These are phyloP conservation scores for Mongoloraphidia duomilia DNA, from an alignment of 2,888 invertebrate species.

Conservation along the genomic window DNA sequence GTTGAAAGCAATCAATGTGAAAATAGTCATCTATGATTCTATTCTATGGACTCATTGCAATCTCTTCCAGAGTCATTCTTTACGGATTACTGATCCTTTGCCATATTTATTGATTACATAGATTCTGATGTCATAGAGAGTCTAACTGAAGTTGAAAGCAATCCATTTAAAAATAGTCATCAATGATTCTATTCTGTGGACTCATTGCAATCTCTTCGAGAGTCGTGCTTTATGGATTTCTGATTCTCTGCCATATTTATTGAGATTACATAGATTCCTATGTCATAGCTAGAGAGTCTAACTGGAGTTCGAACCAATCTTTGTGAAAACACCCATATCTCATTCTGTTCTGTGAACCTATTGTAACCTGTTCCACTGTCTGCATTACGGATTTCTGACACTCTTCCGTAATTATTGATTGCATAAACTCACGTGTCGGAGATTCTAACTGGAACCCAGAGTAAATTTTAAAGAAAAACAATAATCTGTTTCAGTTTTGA, in stretches of 20 bases:
- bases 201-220: conserved; percentile 30
- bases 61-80: conserved; percentile 21
- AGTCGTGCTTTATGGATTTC: no score
- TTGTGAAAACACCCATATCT: conserved; percentile 25
- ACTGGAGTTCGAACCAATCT: conserved; percentile 17
- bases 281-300: no score
- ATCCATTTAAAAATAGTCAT: conserved; percentile 20
- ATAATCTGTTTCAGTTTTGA: conserved; percentile 31
- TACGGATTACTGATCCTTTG: no score
- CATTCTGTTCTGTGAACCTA: conserved; percentile 13
- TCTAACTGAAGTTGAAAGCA: conserved; percentile 8
- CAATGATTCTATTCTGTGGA: conserved; percentile 31
- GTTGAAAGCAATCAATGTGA: conserved; percentile 22
- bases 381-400: no score
- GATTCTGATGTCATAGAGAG: no score
- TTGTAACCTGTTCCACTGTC: background rate
- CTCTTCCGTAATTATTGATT: no score
- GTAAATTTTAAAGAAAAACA: no score
- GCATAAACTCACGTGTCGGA: no score
- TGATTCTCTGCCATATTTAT: no score
- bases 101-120: no score
- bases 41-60: conserved; percentile 31
- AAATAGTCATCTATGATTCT: conserved; percentile 31
- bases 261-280: no score
- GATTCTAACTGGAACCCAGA: background rate